phyloP scores from a whole-genome alignment of 2,113 vertebrate genomes.

The Lasiurus cinereus region DNA sequence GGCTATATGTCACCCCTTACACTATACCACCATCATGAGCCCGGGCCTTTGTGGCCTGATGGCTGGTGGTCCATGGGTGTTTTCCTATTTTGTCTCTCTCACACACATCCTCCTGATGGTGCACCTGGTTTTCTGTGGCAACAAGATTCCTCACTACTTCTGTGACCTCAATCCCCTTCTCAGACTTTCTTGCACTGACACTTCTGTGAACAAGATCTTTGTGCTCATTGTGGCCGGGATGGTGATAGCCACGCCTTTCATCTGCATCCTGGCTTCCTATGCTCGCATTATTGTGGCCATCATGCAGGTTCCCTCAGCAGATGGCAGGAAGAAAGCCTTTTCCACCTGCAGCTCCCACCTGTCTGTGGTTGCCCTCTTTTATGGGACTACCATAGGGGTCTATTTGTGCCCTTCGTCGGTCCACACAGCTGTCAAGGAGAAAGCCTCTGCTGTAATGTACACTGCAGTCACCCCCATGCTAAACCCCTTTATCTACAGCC shows the following conservation, averaged over 20 bases:
- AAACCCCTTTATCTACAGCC: constrained; percentile 82
- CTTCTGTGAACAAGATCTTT: constrained; percentile 54
- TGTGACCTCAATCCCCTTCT: constrained; percentile 79
- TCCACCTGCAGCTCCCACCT: constrained; percentile 83
- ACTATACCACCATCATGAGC: constrained; percentile 78
- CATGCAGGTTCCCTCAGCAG: constrained; percentile 64
- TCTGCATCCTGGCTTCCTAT: constrained; percentile 80
- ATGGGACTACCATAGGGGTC: constrained; percentile 76
- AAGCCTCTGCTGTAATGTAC: constrained; percentile 79
- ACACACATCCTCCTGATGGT: constrained; percentile 72
- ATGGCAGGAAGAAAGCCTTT: constrained; percentile 75
- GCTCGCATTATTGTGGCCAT: constrained; percentile 46
- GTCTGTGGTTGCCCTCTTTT: constrained; percentile 73
- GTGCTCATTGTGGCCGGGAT: constrained; percentile 63
- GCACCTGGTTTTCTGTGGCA: constrained; percentile 67
- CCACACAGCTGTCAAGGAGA: constrained; percentile 63
- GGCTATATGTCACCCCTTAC: constrained; percentile 81
- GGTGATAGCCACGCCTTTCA: constrained; percentile 73
- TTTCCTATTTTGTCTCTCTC: constrained; percentile 74
- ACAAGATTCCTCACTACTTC: constrained; percentile 72
- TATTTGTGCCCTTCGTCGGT: constrained; percentile 77
- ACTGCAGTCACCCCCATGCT: constrained; percentile 76
- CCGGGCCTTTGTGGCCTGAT: constrained; percentile 63
- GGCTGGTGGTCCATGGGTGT: constrained; percentile 13
- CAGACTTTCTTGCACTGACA: constrained; percentile 63